Evolutionary conservation across 2,113 vertebrate species (phyloP), one percentile per base, ranked within the genome.

Genomic region (Tympanuchus pallidicinctus): DNA sequence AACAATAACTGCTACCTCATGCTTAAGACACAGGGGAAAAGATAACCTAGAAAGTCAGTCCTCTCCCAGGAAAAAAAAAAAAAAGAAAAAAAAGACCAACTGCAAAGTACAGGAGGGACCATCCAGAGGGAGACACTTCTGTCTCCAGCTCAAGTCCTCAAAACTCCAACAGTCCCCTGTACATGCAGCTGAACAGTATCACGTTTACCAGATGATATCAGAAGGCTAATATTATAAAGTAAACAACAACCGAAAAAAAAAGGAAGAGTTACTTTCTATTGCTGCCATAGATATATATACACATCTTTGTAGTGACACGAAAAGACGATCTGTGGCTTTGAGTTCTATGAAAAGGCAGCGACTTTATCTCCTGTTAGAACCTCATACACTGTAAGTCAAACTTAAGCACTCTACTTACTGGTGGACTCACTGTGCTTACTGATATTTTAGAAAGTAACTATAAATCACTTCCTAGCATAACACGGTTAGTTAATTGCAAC

Each of bases 1-100:
- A 22, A 3, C 0, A 2, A 75, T 87, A 2, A 2, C 4, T 0
- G 0, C 13, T 38, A 34, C 19, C 10, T 87, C 27, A 22, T 60
- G 47, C 28, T 85, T 82, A 57, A 71, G 52, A 79, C 24, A 47
- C 8, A 6, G 42, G 6, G 19, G 60, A 89, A 56, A 91, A 60
- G 9, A 71, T 75, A 78, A 67, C 5, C 10, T 25, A n/a, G n/a
- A 76, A 88, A 38, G 22, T 36, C 48, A 73, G 57, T 24, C 28
- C 28, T 73, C 79, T 92, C 56, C 21, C 63, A 85, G 14, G 86
- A 85, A 69, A 66, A 87, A 7, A 60, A 74, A 66, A 86, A 6
- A 60, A 40, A 40, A 13, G 5, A 40, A 11, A 40, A 40, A 66
- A 87, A 6, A 60, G 20, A 81, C 13, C 8, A 70, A 11, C 11